Evolutionary conservation across 37 sponge, comb jelly and placozoan genomes (phyloP).

Genomic region (Spongilla lacustris): DNA sequence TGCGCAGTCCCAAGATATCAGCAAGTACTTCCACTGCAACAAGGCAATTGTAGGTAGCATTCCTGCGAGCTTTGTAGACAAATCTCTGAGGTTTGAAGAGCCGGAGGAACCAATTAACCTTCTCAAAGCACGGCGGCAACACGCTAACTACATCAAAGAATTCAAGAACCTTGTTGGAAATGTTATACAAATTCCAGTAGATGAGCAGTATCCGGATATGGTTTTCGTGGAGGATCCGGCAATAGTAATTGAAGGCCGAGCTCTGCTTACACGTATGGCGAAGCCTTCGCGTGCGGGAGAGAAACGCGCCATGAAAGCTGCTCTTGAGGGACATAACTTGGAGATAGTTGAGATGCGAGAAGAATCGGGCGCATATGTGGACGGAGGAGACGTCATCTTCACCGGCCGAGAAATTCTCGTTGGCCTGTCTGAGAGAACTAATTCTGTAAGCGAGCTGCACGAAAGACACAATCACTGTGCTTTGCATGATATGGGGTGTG

Average conservation of each 20-base stretch:
- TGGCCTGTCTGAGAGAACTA: conserved; percentile 67
- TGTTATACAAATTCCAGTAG: conserved; percentile 41
- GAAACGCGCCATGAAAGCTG: conserved; percentile 7
- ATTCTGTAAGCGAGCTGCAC: conserved; percentile 40
- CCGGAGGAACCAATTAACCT: conserved; percentile 69
- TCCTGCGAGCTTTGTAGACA: conserved; percentile 19
- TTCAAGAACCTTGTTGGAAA: conserved; percentile 42
- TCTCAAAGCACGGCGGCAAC: conserved; percentile 58
- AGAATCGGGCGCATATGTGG: conserved; percentile 50
- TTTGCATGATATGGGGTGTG: no score
- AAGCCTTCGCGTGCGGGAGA: conserved; percentile 55
- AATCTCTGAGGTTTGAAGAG: conserved; percentile 50
- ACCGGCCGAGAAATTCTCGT: conserved; percentile 83
- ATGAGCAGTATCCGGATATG: conserved; percentile 66
- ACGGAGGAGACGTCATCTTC: conserved; percentile 86
- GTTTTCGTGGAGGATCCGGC: conserved; percentile 84
- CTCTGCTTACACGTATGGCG: conserved; percentile 40
- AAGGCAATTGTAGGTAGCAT: conserved; percentile 50
- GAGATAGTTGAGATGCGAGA: conserved; percentile 43
- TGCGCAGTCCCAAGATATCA: background rate
- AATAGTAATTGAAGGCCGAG: conserved; percentile 43
- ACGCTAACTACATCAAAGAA: conserved; percentile 44
- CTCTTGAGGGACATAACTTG: conserved; percentile 48
- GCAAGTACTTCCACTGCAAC: conserved; percentile 49
- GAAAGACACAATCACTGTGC: no score